Evolutionary conservation across 2,888 invertebrate genomes (phyloP).

Genomic region (Xanthia togata): DNA sequence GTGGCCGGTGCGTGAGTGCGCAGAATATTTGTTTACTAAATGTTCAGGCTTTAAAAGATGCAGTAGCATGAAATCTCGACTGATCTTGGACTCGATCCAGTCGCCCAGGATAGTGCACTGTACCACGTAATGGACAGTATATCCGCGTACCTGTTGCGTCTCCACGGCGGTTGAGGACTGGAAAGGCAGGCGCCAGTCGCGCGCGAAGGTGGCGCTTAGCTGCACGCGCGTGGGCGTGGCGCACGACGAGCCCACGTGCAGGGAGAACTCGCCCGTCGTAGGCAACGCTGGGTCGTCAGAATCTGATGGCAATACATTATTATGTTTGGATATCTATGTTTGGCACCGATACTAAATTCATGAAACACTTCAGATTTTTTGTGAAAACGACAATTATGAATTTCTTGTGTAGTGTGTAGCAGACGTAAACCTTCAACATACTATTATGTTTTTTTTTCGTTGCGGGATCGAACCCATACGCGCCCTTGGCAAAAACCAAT

Average conservation of each 20-base stretch:
- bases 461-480: not conserved
- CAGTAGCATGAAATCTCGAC: not conserved
- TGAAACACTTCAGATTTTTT: not conserved
- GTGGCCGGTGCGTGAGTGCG: not conserved
- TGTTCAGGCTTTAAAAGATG: not conserved
- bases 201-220: slow-evolving; percentile 69
- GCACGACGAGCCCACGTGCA: slow-evolving; percentile 84
- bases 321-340: not conserved
- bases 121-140: not conserved
- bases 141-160: slow-evolving; percentile 69
- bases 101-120: no score
- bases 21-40: no score
- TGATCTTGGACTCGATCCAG: not conserved
- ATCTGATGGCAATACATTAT: not conserved
- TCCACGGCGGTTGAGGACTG: slow-evolving; percentile 58
- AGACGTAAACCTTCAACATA: not conserved
- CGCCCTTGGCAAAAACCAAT: not conserved
- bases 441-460: not conserved
- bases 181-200: slow-evolving; percentile 75
- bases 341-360: not conserved
- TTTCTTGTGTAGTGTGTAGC: not conserved
- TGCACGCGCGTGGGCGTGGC: slow-evolving; percentile 65
- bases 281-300: slow-evolving; percentile 34
- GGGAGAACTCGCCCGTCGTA: slow-evolving; percentile 73
- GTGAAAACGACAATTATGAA: not conserved